Percentiles rank a stretch among this genome's conserved stretches.
Evolutionary conservation across 2,797 vertebrate genomes (phyloP).

Genomic region (Gymnothorax javanicus): DNA sequence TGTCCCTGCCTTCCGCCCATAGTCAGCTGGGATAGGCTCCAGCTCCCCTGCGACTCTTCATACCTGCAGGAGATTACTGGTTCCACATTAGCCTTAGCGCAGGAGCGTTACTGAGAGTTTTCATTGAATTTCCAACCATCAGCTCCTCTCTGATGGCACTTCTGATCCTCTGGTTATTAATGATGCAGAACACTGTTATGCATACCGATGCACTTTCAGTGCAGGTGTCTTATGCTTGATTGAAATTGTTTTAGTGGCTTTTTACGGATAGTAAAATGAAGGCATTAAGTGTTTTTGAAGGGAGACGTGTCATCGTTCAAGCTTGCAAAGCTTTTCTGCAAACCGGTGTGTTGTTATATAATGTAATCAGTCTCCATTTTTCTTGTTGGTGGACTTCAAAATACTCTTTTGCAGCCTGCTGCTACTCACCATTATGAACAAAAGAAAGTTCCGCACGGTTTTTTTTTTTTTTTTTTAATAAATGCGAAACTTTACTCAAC

Average conservation of each 20-base stretch:
- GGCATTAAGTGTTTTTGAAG: slow-evolving; percentile 24
- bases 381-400: slow-evolving; percentile 29
- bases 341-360: slow-evolving; percentile 15
- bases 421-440: slow-evolving; percentile 27
- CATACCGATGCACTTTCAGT: background rate
- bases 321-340: slow-evolving; percentile 20
- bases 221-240: background rate
- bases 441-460: slow-evolving; percentile 22
- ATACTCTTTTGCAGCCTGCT: slow-evolving; percentile 20
- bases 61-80: no score
- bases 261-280: slow-evolving; percentile 14
- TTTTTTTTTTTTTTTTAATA: slow-evolving; percentile 31
- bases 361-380: slow-evolving; percentile 11
- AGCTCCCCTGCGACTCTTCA: no score
- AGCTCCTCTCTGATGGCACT: background rate
- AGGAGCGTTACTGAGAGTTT: no score
- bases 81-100: no score
- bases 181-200: no score
- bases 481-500: slow-evolving; percentile 30
- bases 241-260: background rate
- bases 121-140: background rate
- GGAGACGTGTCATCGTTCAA: slow-evolving; percentile 18
- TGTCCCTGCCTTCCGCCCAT: no score
- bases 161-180: background rate
- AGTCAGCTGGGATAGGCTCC: no score